phyloP scores from a whole-genome alignment of 2,113 vertebrate species.

The Corythoichthys intestinalis region DNA sequence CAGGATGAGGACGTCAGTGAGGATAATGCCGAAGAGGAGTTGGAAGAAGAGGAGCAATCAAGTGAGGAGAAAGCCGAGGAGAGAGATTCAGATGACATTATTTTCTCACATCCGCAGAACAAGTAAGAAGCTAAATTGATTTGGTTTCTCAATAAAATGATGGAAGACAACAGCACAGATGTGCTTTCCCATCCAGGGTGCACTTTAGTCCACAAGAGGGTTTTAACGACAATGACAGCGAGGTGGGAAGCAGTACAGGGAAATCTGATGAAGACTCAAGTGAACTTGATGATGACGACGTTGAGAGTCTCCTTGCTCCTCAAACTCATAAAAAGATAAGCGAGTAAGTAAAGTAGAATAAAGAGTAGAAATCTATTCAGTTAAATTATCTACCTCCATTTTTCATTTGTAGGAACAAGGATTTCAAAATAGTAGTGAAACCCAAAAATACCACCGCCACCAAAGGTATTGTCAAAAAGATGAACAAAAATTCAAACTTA shows the following conservation, averaged over 20 bases:
- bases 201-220: constrained; percentile 20
- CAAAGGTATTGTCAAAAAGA: neutral
- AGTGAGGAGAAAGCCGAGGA: constrained; percentile 26
- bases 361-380: neutral
- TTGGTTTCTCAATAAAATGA: neutral
- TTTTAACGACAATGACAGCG: constrained; percentile 28
- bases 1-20: constrained; percentile 19
- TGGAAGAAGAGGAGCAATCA: constrained; percentile 20
- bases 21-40: constrained; percentile 10
- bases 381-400: accelerated
- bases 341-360: constrained; percentile 42
- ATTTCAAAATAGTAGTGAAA: constrained; percentile 13
- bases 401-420: constrained; percentile 28
- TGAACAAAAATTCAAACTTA: neutral
- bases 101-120: constrained; percentile 50
- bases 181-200: constrained; percentile 32
- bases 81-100: constrained; percentile 59
- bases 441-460: constrained; percentile 39
- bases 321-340: constrained; percentile 22
- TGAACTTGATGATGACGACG: constrained; percentile 36
- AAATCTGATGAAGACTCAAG: constrained; percentile 19
- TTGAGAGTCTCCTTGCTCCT: constrained; percentile 68
- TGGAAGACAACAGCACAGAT: neutral
- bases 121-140: constrained; percentile 19
- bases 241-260: constrained; percentile 22